These are phyloP conservation scores for Neoseiulus cucumeris DNA, from an alignment of 1,140 invertebrate genomes.

Conservation along the genomic window DNA sequence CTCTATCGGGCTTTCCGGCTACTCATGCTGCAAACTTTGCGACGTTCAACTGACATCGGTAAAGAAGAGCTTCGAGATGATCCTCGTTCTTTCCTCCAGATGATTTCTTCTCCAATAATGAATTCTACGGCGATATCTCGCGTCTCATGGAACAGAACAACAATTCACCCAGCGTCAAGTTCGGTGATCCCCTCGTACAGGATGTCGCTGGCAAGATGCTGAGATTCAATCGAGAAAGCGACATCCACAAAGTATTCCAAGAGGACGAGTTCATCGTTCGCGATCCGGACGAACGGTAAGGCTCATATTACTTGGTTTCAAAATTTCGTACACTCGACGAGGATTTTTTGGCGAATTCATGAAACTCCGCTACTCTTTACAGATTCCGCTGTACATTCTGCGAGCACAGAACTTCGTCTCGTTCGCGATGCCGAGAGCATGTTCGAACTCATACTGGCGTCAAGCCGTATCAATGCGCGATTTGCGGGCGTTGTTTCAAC, in stretches of 20 bases:
- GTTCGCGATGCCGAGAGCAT: conserved; percentile 17
- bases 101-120: not conserved
- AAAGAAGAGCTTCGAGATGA: too few species aligned
- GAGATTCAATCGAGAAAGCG: not conserved
- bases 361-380: not conserved
- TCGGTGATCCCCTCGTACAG: not conserved
- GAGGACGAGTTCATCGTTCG: conserved; percentile 4
- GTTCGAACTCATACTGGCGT: conserved; percentile 30
- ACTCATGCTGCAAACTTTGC: too few species aligned
- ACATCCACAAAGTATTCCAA: not conserved
- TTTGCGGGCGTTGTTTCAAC: conserved; percentile 32
- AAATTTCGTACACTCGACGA: too few species aligned
- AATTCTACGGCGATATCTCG: not conserved
- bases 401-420: not conserved
- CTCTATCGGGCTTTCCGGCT: too few species aligned
- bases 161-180: not conserved
- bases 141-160: conserved; percentile 2
- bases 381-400: conserved; percentile 3
- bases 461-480: conserved; percentile 37
- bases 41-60: too few species aligned
- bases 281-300: conserved; percentile 8
- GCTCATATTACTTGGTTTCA: too few species aligned
- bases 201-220: not conserved
- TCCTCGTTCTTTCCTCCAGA: too few species aligned
- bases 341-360: too few species aligned